Percentiles rank a stretch among this genome's conserved stretches.
Evolutionary conservation across 2,113 vertebrate genomes (phyloP).

Genomic region (Amphiprion percula): DNA sequence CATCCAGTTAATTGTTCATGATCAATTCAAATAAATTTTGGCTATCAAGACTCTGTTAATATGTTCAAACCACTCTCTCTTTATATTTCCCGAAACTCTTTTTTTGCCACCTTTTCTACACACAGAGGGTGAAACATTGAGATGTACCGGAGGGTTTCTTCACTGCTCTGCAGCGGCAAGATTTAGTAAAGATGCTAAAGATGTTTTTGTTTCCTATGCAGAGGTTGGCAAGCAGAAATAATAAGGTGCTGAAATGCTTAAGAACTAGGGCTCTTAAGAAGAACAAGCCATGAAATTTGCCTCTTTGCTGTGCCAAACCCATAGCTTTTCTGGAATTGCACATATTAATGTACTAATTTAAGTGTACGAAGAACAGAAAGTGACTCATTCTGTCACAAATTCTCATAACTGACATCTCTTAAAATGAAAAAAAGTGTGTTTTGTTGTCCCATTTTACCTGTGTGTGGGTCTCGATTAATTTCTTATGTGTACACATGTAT

Average conservation of each 20-base stretch:
- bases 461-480: background rate
- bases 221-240: conserved; percentile 79
- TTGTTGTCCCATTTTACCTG: background rate
- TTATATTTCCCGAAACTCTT: background rate
- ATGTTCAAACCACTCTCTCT: background rate
- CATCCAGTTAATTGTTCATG: no score
- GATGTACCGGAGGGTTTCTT: conserved; percentile 53
- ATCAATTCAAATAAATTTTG: no score
- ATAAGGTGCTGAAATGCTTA: background rate
- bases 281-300: conserved; percentile 32
- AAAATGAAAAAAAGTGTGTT: background rate
- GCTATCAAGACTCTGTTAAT: no score
- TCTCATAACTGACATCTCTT: background rate
- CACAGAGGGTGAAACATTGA: conserved; percentile 63
- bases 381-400: background rate
- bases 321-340: background rate
- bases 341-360: background rate
- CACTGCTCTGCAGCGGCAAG: conserved; percentile 86
- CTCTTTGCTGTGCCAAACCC: conserved; percentile 60
- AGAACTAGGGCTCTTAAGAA: conserved; percentile 7
- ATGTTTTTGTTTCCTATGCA: conserved; percentile 89
- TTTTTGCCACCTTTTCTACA: conserved; percentile 17
- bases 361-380: background rate
- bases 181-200: conserved; percentile 87
- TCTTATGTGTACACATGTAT: no score